These are phyloP conservation scores for Goniozus legneri DNA, from an alignment of 1,140 invertebrate genomes.

Conservation along the genomic window DNA sequence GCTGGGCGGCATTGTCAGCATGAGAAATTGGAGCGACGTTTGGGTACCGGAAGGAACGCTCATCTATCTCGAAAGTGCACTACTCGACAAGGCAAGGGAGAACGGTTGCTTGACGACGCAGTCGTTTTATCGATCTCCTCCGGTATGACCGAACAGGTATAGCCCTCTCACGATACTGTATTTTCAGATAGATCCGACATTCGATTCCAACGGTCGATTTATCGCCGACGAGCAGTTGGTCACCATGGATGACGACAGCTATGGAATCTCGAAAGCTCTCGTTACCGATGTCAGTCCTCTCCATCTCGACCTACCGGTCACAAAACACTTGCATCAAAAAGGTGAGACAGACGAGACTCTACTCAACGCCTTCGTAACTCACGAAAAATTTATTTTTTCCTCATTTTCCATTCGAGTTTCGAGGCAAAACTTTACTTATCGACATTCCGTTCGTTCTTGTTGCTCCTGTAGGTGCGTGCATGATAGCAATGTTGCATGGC, in stretches of 20 bases:
- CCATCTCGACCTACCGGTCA: conserved; percentile 24
- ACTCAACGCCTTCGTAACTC: no score
- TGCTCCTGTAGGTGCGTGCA: conserved; percentile 58
- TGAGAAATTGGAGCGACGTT: conserved; percentile 43
- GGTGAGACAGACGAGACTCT: conserved; percentile 20
- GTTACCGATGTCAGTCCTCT: conserved; percentile 27
- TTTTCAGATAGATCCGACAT: conserved; percentile 39
- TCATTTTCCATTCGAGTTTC: no score
- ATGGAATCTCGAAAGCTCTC: conserved; percentile 32
- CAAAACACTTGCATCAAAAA: conserved; percentile 27
- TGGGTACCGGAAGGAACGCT: conserved; percentile 44
- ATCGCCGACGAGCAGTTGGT: conserved; percentile 22
- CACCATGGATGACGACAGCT: conserved; percentile 36
- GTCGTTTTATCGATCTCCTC: conserved; percentile 1
- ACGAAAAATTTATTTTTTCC: no score
- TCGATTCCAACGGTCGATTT: conserved; percentile 18
- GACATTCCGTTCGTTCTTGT: conserved; percentile 10
- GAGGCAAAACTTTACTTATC: no score
- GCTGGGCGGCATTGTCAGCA: conserved; percentile 53
- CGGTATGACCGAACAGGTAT: background rate
- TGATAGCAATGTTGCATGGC: conserved; percentile 69
- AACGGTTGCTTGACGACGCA: background rate
- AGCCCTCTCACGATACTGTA: conserved; percentile 16
- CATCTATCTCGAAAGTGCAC: conserved; percentile 38
- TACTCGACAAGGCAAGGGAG: conserved; percentile 35